Evolutionary conservation across 2,113 vertebrate species (phyloP).

Genomic region (Propithecus coquereli): DNA sequence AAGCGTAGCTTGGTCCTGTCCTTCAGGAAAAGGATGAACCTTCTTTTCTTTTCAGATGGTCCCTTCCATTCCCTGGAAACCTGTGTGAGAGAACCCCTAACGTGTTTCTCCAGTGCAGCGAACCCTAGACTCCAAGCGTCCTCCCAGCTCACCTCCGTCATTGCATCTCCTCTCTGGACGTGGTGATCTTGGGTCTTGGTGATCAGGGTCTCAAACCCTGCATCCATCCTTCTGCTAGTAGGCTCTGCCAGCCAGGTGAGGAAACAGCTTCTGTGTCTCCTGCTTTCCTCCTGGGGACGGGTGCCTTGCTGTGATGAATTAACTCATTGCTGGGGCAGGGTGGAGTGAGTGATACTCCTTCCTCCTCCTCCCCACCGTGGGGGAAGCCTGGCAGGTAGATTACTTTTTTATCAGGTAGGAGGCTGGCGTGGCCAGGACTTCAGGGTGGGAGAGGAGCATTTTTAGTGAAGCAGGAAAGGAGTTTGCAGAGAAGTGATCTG

Average conservation of each 20-base stretch:
- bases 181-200: background rate
- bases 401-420: background rate
- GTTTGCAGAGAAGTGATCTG: slow-evolving; percentile 50
- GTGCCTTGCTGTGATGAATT: slow-evolving; percentile 64
- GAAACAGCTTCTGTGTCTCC: background rate
- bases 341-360: background rate
- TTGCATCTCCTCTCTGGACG: slow-evolving; percentile 67
- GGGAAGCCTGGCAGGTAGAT: background rate
- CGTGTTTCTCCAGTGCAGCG: slow-evolving; percentile 59
- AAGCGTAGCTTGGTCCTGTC: slow-evolving; percentile 76
- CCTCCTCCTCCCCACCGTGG: background rate
- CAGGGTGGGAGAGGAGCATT: background rate
- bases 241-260: slow-evolving; percentile 52
- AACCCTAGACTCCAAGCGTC: slow-evolving; percentile 38
- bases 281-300: slow-evolving; percentile 59
- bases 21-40: slow-evolving; percentile 76
- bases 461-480: slow-evolving; percentile 34
- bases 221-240: background rate
- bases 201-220: background rate
- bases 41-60: slow-evolving; percentile 69
- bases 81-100: slow-evolving; percentile 80
- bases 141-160: slow-evolving; percentile 69
- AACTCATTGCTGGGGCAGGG: slow-evolving; percentile 9
- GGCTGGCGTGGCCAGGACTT: background rate
- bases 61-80: slow-evolving; percentile 62